A percentile compares a stretch with the other conserved stretches of the same genome.
Conservation (phyloP, 2,888 invertebrate genomes). For the Lobophora halterata region DNA sequence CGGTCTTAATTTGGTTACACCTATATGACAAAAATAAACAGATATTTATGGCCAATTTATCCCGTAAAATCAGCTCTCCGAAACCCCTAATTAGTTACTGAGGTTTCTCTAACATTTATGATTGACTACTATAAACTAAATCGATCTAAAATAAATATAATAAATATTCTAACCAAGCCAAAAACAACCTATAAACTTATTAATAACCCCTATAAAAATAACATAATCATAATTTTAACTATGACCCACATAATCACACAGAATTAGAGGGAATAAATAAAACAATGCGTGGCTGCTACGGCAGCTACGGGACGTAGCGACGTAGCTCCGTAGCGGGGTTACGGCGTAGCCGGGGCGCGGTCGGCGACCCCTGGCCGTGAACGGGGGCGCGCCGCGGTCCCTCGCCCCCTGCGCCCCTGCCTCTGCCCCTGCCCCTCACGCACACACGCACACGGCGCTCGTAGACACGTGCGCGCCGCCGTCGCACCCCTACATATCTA, state of each 20-base stretch:
- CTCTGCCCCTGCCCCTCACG: slow-evolving; percentile 26
- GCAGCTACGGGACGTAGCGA: slow-evolving; percentile 58
- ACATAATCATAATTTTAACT: slow-evolving; percentile 23
- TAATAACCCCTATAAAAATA: too few species aligned
- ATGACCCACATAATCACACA: slow-evolving; percentile 62
- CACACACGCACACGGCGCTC: slow-evolving; percentile 31
- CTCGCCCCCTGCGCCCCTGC: slow-evolving; percentile 21
- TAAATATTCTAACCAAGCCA: too few species aligned
- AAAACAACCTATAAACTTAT: too few species aligned
- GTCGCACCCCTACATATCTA: slow-evolving; percentile 46
- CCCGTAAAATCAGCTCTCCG: too few species aligned
- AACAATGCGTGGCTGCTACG: slow-evolving; percentile 74
- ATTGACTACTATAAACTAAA: too few species aligned
- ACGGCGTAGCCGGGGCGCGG: slow-evolving; percentile 75
- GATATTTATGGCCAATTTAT: too few species aligned
- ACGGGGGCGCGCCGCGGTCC: slow-evolving; percentile 62
- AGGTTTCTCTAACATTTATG: too few species aligned
- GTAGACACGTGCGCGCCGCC: slow-evolving; percentile 59
- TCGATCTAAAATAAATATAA: too few species aligned
- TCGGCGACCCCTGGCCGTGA: slow-evolving; percentile 81
- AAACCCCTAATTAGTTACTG: too few species aligned
- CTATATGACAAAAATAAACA: too few species aligned
- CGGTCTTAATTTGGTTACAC: too few species aligned
- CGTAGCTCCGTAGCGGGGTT: slow-evolving; percentile 64
- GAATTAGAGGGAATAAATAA: slow-evolving; percentile 45